Base-by-base conservation (phyloP, 1,140 invertebrate species). In the Brevipalpus yothersi region DNA sequence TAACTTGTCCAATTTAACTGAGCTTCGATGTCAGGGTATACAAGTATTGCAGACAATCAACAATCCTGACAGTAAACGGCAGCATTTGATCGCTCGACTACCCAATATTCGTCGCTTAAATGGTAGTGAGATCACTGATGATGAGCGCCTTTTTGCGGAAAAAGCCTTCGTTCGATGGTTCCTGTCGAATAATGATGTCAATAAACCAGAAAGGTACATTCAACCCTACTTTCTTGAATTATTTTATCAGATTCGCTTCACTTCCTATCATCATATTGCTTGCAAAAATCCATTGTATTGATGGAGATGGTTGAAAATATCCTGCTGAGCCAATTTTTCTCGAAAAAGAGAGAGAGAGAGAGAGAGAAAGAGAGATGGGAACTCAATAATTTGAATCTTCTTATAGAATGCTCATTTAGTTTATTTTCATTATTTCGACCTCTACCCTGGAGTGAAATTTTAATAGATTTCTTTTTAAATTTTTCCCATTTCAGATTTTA, bases 121-220 rank as follows among this genome's bases (percentile, higher is more conserved):
- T 55, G 88, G 88, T 19, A 87, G 86, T 51, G 77, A 78, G 40
- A 86, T 93, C 65, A 79, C 79, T 41, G 76, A 75, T 0, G 81
- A 86, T 65, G 87, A 92, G 69, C 75, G 88, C 60, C 85, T 90
- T 71, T 84, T 89, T 67, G 83, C 88, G n/a, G 88, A 94, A 69
- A 75, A 88, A 60, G 86, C 86, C 64, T 93, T 92, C 72, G 86
- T 94, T 63, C 75, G 89, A 56, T 83, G 86, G 68, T 90, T 86
- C 69, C 84, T 89, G 82, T 82, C 88, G 55, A 60, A 62, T 43
- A 63, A 68, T 8, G 61, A 67, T 0, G 54, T 58, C 17, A 61
- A 61, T 10, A 61, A 63, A 31, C 65, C 67, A 31, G 56, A 61
- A 61, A 64, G 65, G 66, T 67, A 49, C 47, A 3, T 23, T n/a